Conservation (phyloP, 2,888 invertebrate genomes). For the Troglohyphantes excavatus region DNA sequence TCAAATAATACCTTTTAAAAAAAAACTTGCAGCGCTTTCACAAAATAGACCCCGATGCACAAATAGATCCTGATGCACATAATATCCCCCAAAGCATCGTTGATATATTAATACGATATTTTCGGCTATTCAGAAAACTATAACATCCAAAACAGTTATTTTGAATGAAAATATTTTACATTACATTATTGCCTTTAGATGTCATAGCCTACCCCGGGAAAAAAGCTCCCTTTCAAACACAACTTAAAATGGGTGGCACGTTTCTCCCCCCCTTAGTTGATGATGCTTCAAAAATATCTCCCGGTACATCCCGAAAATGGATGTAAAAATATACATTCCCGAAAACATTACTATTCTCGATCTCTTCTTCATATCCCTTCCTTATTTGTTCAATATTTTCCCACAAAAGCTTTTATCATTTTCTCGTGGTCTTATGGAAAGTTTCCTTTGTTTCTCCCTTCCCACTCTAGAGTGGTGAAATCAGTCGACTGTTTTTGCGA, state of each 20-base stretch:
- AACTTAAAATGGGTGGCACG: constrained; percentile 5
- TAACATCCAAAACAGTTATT: too few species aligned
- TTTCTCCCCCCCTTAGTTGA: neutral
- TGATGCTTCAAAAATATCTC: constrained; percentile 2
- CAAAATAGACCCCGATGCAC: too few species aligned
- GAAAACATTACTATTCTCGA: constrained; percentile 30
- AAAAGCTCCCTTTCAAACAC: neutral
- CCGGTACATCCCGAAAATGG: neutral
- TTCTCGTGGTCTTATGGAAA: constrained; percentile 15
- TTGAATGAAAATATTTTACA: too few species aligned
- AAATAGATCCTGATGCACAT: too few species aligned
- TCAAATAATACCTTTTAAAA: too few species aligned
- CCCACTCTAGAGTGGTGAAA: constrained; percentile 3
- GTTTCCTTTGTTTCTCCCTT: constrained; percentile 7
- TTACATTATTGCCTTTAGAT: neutral
- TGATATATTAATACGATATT: too few species aligned
- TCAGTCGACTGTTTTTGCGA: constrained; percentile 42
- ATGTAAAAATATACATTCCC: constrained; percentile 43
- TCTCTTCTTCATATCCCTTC: constrained; percentile 45
- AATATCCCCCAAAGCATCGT: too few species aligned
- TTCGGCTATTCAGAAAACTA: too few species aligned
- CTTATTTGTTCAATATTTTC: constrained; percentile 18
- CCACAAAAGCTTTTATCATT: constrained; percentile 69
- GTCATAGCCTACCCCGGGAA: neutral
- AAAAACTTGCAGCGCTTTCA: too few species aligned